Evolutionary conservation across 2,113 vertebrate genomes (phyloP), one percentile per base, ranked within the genome.

Genomic region (Gasterosteus nipponicus): DNA sequence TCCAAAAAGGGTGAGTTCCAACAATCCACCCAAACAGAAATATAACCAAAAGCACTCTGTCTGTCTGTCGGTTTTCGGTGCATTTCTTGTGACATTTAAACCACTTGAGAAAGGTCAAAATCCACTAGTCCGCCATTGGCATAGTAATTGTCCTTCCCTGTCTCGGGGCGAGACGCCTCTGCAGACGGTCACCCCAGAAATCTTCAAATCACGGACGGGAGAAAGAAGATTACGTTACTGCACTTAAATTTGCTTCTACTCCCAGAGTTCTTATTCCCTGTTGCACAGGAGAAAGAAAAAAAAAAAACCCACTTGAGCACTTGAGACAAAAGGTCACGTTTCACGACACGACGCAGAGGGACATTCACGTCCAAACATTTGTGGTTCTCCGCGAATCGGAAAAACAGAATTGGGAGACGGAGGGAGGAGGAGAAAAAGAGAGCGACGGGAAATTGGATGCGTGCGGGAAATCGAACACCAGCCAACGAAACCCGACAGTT

Each of bases 401-500:
- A 38, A 80, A 75, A 62, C 31, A 12, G 51, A 54, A 78, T 35
- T 35, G 51, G 77, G 76, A 83, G 46, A 41, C 39, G 33, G 42
- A 44, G 59, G n/a, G 46, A 49, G 19, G n/a, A 26, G 22, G 39
- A 42, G 8, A 41, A 67, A 14, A n/a, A 22, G 41, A 31, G 29
- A n/a, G n/a, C n/a, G n/a, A n/a, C n/a, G n/a, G n/a, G n/a, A n/a
- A n/a, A n/a, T n/a, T n/a, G n/a, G n/a, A 31, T 29, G 70, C 29
- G 83, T 46, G 38, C 22, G 61, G 78, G 77, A 81, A 86, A 84
- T 85, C 82, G 75, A 83, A 88, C 73, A 74, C 77, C 85, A 86
- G 76, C 71, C 87, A 91, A 89, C 76, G 1, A 67, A 87, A 87
- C 83, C 81, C 89, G 91, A 91, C 89, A 89, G 86, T 77, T 76